A percentile compares a stretch with the other conserved stretches of the same genome.
Conservation (phyloP, 2,113 vertebrate species). For the Erythrocercus mccallii region DNA sequence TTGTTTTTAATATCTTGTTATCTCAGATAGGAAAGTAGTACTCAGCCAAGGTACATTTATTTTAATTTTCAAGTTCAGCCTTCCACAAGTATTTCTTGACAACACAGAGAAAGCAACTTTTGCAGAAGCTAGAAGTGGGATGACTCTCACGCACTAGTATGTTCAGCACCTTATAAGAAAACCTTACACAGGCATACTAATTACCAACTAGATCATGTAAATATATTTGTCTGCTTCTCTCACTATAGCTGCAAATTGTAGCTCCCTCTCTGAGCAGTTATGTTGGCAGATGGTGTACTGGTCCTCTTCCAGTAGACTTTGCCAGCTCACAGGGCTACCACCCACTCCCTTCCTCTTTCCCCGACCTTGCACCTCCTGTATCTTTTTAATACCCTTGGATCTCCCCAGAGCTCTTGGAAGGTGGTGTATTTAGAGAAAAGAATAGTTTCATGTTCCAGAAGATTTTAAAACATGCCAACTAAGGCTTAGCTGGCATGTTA, state of each 20-base stretch:
- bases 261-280: not conserved
- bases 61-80: not conserved
- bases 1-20: not conserved
- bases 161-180: not conserved
- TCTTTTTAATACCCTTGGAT: conserved; percentile 5
- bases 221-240: conserved; percentile 2
- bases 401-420: not conserved
- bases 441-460: conserved; percentile 35
- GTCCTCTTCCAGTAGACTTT: conserved; percentile 13
- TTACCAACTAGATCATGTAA: not conserved
- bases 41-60: not conserved
- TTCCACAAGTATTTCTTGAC: not conserved
- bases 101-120: not conserved
- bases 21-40: not conserved
- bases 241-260: not conserved
- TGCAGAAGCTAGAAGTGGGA: not conserved
- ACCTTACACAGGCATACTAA: not conserved
- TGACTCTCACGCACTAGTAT: not conserved
- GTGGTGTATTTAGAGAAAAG: conserved; percentile 19
- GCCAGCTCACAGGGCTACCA: not conserved
- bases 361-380: not conserved
- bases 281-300: not conserved
- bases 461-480: conserved; percentile 20
- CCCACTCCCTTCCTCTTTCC: conserved; percentile 14
- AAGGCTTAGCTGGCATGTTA: conserved; percentile 9